phyloP scores from a whole-genome alignment of 2,888 invertebrate species.

The Oscheius sp. region DNA sequence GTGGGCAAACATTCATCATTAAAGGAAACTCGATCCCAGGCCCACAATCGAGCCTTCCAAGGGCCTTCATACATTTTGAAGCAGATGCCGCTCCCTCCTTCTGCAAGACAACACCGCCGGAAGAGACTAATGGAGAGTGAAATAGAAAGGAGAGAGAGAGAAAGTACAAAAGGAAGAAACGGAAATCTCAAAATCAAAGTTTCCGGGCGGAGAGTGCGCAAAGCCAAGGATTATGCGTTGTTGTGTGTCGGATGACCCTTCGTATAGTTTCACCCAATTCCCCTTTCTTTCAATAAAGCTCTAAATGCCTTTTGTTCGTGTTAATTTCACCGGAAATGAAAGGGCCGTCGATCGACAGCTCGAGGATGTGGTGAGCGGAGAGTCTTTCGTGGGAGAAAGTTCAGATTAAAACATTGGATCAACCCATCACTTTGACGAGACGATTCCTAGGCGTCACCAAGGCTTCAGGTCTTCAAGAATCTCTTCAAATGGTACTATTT shows the following conservation, averaged over 20 bases:
- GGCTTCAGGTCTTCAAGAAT: not conserved
- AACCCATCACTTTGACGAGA: not conserved
- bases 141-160: slow-evolving; percentile 15
- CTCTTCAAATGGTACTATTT: not conserved
- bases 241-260: slow-evolving; percentile 4
- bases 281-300: not conserved
- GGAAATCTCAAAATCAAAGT: not conserved
- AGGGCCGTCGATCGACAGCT: slow-evolving; percentile 2
- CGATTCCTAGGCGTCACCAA: not conserved
- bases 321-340: not conserved
- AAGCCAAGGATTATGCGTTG: not conserved
- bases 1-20: slow-evolving; percentile 31
- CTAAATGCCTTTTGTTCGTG: slow-evolving; percentile 16
- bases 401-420: not conserved
- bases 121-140: not conserved
- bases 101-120: not conserved
- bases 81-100: not conserved
- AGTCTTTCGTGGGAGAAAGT: not conserved
- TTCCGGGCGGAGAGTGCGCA: not conserved
- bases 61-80: slow-evolving; percentile 25
- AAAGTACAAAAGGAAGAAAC: slow-evolving; percentile 17
- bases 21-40: slow-evolving; percentile 25
- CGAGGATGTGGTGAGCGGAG: not conserved
- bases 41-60: slow-evolving; percentile 15
- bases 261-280: too few species aligned